These are phyloP conservation scores for Chaetura pelagica DNA, from an alignment of 2,113 vertebrate species.

Conservation along the genomic window DNA sequence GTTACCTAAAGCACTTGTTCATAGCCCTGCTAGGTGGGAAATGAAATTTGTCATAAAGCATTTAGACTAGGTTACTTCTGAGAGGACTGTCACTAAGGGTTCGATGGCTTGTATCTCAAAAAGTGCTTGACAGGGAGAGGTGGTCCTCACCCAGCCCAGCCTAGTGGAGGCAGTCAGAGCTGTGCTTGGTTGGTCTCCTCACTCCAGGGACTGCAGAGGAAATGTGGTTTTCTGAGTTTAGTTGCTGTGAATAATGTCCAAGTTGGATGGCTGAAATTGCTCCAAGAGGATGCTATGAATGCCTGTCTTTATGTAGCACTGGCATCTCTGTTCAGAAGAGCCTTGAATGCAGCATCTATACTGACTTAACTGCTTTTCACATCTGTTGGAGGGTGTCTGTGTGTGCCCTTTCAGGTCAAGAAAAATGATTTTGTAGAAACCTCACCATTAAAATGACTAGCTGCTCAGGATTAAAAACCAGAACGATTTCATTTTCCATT, in stretches of 20 bases:
- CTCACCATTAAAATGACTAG: not conserved
- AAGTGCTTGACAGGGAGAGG: not conserved
- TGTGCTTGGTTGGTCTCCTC: not conserved
- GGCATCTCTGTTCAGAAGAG: conserved; percentile 18
- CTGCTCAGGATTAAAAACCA: conserved; percentile 38
- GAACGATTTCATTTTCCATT: conserved; percentile 26
- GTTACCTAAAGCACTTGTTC: not conserved
- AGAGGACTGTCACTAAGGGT: not conserved
- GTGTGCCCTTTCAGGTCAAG: conserved; percentile 52
- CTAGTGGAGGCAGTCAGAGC: rapidly evolving
- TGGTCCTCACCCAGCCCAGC: not conserved
- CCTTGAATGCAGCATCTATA: conserved; percentile 61
- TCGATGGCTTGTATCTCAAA: not conserved
- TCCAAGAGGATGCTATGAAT: conserved; percentile 49
- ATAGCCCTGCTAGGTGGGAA: not conserved
- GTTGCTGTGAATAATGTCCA: conserved; percentile 10
- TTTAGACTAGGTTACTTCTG: not conserved
- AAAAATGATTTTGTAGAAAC: conserved; percentile 43
- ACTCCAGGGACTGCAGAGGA: not conserved
- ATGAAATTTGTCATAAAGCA: not conserved
- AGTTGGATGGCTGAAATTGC: not conserved
- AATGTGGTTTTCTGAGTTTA: conserved; percentile 1
- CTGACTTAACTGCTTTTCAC: conserved; percentile 45
- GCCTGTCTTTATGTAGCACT: conserved; percentile 36
- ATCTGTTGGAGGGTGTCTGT: conserved; percentile 17